Evolutionary conservation across 2,797 vertebrate species (phyloP), one percentile per base, ranked within the genome.

Genomic region (Ara ararauna): DNA sequence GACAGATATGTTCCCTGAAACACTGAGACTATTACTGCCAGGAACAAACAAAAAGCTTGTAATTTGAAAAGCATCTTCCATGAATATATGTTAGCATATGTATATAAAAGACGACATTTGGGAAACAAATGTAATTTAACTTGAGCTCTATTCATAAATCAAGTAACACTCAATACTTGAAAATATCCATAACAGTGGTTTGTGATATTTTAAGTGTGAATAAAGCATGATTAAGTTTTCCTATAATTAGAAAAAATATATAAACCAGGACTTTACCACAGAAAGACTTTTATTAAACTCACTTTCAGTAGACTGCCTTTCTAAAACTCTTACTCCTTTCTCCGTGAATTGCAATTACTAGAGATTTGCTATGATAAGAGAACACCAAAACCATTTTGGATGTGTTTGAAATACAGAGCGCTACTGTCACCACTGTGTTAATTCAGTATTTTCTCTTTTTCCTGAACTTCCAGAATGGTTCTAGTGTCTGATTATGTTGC

Each of bases 401-500:
- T 70, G 36, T 3, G 2, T 67, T 74, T 6, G 12, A 93, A 85
- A 95, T 74, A 86, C 51, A 82, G 80, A 87, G 44, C 36, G 15
- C 38, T 65, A 81, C 45, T 79, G 51, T 87, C 60, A 82, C 71
- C 14, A 44, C 38, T 50, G 50, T 45, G 89, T 92, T 89, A 90
- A 82, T 77, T 64, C 80, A 87, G 32, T 40, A 42, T 93, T 91
- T 90, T 94, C 48, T 84, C 29, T 71, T 89, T 90, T 72, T 77
- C 61, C 56, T 94, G 74, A 72, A 61, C 71, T 90, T 91, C 60
- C 83, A 95, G 74, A 85, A 65, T 65, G 24, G 54, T 94, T 94
- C 64, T 91, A 82, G 38, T 82, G 61, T 77, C 88, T 92, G 91
- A 91, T 95, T 80, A 79, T 11, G 24, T 89, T 94, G 83, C 87